Evolutionary conservation across 2,797 vertebrate species (phyloP), one percentile per base, ranked within the genome.

Genomic region (Darevskia mixta): DNA sequence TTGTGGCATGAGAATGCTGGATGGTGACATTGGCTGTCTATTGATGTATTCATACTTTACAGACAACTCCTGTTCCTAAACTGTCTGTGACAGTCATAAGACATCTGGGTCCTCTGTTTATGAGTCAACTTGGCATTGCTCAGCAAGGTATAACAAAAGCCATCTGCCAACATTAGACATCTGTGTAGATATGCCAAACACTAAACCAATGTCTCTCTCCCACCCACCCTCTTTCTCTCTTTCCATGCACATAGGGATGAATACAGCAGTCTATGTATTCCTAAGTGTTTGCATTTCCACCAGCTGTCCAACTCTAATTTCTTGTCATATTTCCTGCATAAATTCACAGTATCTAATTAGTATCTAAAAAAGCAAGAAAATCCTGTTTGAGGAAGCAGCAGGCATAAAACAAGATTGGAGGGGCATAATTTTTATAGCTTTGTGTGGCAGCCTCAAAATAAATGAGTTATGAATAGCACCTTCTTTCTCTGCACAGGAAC

Each of bases 291-390:
- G 49, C 49, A 55, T 55, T 55, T 55, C 49, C 49, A 55, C 11
- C 49, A 55, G 49, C 49, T 55, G 49, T 4, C 49, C 49, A 55
- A 55, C 49, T 55, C 13, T 15, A 55, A 55, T 55, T 55, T 55
- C 49, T 55, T 15, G 49, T 55, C 49, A 15, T 55, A 15, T 55
- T 55, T 55, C 49, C 49, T 55, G 49, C 49, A 55, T 55, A 15
- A 55, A 55, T 13, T 55, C 58, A 61, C 58, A 86, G 94, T 75
- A 89, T 93, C 93, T 95, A 95, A 95, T 95, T 95, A 92, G 91
- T 69, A 92, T 92, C 90, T 87, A 87, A 96, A 94, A 94, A 96
- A 96, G 92, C 84, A 85, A 93, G 92, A 89, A 95, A 95, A 96
- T 96, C 95, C 95, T 96, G 94, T 92, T 92, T 91, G 76, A 81